These are phyloP conservation scores for Ennomos quercinarius DNA, from an alignment of 2,888 invertebrate genomes.

Conservation along the genomic window DNA sequence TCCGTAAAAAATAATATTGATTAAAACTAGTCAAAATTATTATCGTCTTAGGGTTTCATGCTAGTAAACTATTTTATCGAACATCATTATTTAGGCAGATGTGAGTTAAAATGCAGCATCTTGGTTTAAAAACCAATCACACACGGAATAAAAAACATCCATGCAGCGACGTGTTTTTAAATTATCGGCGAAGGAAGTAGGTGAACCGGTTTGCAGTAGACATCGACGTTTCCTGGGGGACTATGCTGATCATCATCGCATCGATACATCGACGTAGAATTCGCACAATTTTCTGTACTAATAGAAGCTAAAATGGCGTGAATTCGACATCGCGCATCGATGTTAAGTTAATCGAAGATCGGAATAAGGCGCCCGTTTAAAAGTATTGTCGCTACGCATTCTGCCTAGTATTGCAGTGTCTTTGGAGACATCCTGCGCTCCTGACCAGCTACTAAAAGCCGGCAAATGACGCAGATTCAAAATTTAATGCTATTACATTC, in stretches of 20 bases:
- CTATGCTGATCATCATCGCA: too few relatives aligned
- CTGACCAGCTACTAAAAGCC: conserved; percentile 13
- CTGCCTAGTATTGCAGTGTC: conserved; percentile 30
- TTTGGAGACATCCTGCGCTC: conserved; percentile 31
- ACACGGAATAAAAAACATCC: neutral
- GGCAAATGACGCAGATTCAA: conserved; percentile 1
- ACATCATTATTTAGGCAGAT: too few relatives aligned
- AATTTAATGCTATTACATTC: too few relatives aligned
- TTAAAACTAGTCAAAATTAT: conserved; percentile 18
- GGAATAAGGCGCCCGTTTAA: conserved; percentile 14
- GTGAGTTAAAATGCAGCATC: too few relatives aligned
- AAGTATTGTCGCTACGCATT: conserved; percentile 37
- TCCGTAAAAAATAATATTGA: conserved; percentile 3
- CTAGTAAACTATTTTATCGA: too few relatives aligned
- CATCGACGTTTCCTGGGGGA: conserved; percentile 29
- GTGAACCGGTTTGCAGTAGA: conserved; percentile 38
- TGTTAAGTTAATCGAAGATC: too few relatives aligned
- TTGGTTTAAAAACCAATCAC: too few relatives aligned
- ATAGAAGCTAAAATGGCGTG: too few relatives aligned
- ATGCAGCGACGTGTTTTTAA: conserved; percentile 29
- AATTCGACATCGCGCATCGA: too few relatives aligned
- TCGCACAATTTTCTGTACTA: too few relatives aligned
- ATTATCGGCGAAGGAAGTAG: conserved; percentile 31
- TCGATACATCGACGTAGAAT: too few relatives aligned
- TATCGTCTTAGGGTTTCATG: conserved; percentile 1